phyloP scores from a whole-genome alignment of 2,888 invertebrate species.

The Noctua janthe region DNA sequence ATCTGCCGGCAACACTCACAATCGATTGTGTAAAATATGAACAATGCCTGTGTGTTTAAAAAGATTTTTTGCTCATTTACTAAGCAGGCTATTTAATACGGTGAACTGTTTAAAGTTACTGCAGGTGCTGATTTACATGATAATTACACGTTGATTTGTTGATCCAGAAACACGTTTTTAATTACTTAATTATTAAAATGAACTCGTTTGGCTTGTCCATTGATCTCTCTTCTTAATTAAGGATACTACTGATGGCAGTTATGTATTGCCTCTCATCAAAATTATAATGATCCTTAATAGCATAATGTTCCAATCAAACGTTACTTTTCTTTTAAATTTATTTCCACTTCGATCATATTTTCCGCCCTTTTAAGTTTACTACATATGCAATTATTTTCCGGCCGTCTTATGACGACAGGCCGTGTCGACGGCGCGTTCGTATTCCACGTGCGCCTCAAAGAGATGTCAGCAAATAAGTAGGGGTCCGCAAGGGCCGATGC shows the following conservation, averaged over 20 bases:
- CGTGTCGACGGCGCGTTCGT: no score
- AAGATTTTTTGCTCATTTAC: slow-evolving; percentile 54
- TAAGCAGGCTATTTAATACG: slow-evolving; percentile 49
- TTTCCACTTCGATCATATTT: neutral
- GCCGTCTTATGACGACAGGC: no score
- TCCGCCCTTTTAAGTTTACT: neutral
- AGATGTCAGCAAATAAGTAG: no score
- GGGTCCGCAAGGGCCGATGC: no score
- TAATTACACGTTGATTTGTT: slow-evolving; percentile 12
- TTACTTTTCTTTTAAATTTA: neutral
- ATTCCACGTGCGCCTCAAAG: no score
- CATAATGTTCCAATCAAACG: neutral
- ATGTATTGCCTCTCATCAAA: neutral
- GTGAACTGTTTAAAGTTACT: slow-evolving; percentile 55
- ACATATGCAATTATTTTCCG: neutral
- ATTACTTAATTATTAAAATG: neutral
- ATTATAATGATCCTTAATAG: neutral
- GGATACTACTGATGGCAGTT: neutral
- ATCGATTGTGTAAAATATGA: slow-evolving; percentile 60
- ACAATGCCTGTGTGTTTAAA: slow-evolving; percentile 58
- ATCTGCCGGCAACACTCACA: slow-evolving; percentile 50
- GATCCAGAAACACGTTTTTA: slow-evolving; percentile 13
- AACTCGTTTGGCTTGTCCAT: neutral
- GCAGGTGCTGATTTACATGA: slow-evolving; percentile 53
- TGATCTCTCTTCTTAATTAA: neutral